Evolutionary conservation across 2,113 vertebrate species (phyloP).

Genomic region (Hucho hucho): DNA sequence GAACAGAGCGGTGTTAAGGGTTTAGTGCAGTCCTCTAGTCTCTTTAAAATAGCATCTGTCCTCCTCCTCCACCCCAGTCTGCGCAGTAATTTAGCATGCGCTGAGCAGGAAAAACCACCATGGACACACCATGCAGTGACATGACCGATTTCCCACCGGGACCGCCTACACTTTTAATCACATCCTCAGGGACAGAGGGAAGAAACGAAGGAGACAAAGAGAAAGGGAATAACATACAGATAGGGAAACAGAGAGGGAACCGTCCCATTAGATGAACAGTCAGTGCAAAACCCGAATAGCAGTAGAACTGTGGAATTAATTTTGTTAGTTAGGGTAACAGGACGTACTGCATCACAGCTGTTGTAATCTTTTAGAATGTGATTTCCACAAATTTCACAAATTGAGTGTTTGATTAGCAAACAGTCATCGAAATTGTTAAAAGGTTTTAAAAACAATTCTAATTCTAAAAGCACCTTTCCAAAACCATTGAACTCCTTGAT

Average conservation of each 20-base stretch:
- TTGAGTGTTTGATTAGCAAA: no score
- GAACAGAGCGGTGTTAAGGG: not conserved
- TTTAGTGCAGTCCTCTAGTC: conserved; percentile 2
- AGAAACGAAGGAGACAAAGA: not conserved
- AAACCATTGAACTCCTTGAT: no score
- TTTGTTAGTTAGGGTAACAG: not conserved
- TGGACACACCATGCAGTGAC: conserved; percentile 38
- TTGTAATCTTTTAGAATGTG: not conserved
- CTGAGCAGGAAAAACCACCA: conserved; percentile 50
- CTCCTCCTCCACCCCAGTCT: conserved; percentile 22
- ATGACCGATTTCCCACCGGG: conserved; percentile 56
- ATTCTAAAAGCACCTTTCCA: no score
- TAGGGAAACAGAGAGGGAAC: conserved; percentile 26
- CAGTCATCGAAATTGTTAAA: no score
- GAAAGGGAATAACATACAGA: conserved; percentile 48
- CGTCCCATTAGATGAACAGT: conserved; percentile 50
- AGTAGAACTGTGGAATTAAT: conserved; percentile 38
- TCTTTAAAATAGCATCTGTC: conserved; percentile 21
- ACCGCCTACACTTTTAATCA: conserved; percentile 58
- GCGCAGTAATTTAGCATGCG: conserved; percentile 56
- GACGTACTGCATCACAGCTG: not conserved
- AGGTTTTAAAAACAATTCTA: no score
- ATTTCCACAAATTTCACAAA: not conserved
- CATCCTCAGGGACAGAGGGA: conserved; percentile 56
- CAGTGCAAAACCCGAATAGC: conserved; percentile 26